phyloP scores from a whole-genome alignment of 1,140 invertebrate genomes.

The Diploscapter pachys region DNA sequence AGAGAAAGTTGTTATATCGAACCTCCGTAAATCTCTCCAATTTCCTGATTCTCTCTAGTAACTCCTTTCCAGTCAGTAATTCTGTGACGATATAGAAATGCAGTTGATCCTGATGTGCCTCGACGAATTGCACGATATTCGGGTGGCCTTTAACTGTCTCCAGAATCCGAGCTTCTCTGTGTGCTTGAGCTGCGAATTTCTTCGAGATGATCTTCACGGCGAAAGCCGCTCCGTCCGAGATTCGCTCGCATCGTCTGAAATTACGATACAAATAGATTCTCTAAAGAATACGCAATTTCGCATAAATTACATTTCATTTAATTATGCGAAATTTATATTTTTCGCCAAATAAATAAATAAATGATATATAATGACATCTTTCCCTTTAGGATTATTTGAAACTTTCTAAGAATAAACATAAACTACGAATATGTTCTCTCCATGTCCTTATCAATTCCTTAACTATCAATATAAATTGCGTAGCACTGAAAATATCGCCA shows the following conservation, averaged over 20 bases:
- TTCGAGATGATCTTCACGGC: slow-evolving; percentile 86
- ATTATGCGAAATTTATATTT: neutral
- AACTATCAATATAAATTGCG: too few species aligned
- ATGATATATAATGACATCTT: too few species aligned
- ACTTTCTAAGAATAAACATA: slow-evolving; percentile 1
- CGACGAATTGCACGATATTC: slow-evolving; percentile 79
- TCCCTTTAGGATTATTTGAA: neutral
- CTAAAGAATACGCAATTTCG: neutral
- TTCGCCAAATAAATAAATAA: too few species aligned
- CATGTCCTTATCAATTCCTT: too few species aligned
- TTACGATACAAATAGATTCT: neutral
- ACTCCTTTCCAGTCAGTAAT: slow-evolving; percentile 78
- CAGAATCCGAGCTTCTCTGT: slow-evolving; percentile 74
- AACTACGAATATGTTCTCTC: neutral
- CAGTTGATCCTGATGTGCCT: slow-evolving; percentile 77
- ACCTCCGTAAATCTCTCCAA: slow-evolving; percentile 70
- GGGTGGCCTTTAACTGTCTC: slow-evolving; percentile 78
- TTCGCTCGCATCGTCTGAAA: slow-evolving; percentile 73
- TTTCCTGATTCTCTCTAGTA: slow-evolving; percentile 70
- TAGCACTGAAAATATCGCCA: too few species aligned
- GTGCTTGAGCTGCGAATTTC: slow-evolving; percentile 69
- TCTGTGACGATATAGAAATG: slow-evolving; percentile 63
- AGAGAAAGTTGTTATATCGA: neutral
- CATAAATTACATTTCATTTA: neutral
- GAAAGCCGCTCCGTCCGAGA: slow-evolving; percentile 71